These are phyloP conservation scores for Bugula neritina DNA, from an alignment of 2,888 invertebrate genomes.

Conservation along the genomic window DNA sequence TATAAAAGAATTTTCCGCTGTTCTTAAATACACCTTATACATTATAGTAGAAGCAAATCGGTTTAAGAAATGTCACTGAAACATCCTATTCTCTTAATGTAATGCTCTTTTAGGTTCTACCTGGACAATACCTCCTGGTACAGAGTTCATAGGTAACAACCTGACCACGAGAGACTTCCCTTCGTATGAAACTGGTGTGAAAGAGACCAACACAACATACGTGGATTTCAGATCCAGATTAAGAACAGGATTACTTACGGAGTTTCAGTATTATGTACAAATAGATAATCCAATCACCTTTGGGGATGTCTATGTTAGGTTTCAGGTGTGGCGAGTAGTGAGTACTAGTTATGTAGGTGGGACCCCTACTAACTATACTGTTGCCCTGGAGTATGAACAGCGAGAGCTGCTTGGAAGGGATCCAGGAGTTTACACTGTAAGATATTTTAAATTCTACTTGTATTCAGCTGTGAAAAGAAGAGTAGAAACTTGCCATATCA, in stretches of 20 bases:
- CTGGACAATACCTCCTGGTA: constrained; percentile 11
- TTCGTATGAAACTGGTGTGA: neutral
- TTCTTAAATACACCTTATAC: no score
- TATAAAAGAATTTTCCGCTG: no score
- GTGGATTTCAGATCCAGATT: constrained; percentile 4
- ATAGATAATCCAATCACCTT: neutral
- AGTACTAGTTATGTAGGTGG: neutral
- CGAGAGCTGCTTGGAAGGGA: neutral
- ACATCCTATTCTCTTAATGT: no score
- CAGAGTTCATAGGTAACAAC: constrained; percentile 4
- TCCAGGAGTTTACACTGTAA: neutral
- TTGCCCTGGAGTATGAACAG: neutral
- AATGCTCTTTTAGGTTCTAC: constrained; percentile 7
- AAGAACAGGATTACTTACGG: neutral
- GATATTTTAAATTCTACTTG: neutral
- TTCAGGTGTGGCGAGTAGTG: neutral
- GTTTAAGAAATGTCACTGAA: no score
- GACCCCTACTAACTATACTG: constrained; percentile 1
- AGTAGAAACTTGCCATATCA: no score
- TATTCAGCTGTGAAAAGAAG: no score
- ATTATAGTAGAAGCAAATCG: no score
- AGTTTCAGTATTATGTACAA: constrained; percentile 11
- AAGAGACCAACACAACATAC: neutral
- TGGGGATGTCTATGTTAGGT: neutral
- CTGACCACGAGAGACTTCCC: neutral